These are phyloP conservation scores for Candidula unifasciata DNA, from an alignment of 2,888 invertebrate genomes.

Conservation along the genomic window DNA sequence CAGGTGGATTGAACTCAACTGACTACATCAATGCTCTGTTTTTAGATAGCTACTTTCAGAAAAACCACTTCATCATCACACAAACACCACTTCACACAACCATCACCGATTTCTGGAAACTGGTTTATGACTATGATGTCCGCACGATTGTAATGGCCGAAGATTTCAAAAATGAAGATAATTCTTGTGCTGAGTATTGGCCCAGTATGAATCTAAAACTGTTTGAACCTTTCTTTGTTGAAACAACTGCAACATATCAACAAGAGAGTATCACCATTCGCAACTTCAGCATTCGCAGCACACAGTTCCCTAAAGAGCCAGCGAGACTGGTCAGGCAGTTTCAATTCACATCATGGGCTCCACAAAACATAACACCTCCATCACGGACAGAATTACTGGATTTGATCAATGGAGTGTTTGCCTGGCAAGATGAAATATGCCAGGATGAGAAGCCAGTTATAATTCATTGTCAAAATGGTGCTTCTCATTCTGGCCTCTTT, in stretches of 20 bases:
- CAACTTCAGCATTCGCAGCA: conserved; percentile 66
- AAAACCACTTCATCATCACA: conserved; percentile 73
- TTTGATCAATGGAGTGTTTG: conserved; percentile 69
- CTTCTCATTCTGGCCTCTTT: conserved; percentile 75
- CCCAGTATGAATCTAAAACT: conserved; percentile 67
- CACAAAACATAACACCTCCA: conserved; percentile 71
- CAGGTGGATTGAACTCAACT: conserved; percentile 63
- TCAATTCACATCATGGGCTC: conserved; percentile 74
- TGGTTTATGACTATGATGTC: conserved; percentile 74
- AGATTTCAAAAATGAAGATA: conserved; percentile 72
- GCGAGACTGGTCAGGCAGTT: conserved; percentile 69
- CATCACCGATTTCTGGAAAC: conserved; percentile 76
- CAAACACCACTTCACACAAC: conserved; percentile 76
- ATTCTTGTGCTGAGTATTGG: conserved; percentile 74
- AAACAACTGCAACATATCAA: conserved; percentile 64
- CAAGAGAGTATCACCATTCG: conserved; percentile 70
- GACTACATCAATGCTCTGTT: conserved; percentile 77
- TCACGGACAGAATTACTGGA: conserved; percentile 73
- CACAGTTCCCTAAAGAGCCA: conserved; percentile 60
- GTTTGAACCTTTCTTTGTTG: conserved; percentile 71
- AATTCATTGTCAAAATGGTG: conserved; percentile 70
- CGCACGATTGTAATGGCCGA: conserved; percentile 74
- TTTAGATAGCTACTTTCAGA: conserved; percentile 70
- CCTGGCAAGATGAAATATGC: conserved; percentile 67
- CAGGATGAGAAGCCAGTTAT: conserved; percentile 63